Conservation (phyloP, 2,113 vertebrate genomes). For the Oryctolagus cuniculus region mOryCun1.1 NC_091434.1:23653001-23653500, state of each 20-base stretch:
- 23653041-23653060: background rate
- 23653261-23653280: background rate
- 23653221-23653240: background rate
- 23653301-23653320: background rate
- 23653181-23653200: background rate
- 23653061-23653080: background rate
- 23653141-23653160: background rate
- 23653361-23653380: conserved; percentile 20
- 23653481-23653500: conserved; percentile 59
- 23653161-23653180: background rate
- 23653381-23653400: background rate
- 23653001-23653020: background rate
- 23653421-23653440: conserved; percentile 59
- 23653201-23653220: background rate
- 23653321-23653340: conserved; percentile 47
- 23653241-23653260: background rate
- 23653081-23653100: background rate
- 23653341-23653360: conserved; percentile 54
- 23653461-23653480: conserved; percentile 72
- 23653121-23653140: background rate
- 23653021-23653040: background rate
- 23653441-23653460: conserved; percentile 67
- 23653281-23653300: background rate
- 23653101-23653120: conserved; percentile 32
- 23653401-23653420: conserved; percentile 33